phyloP scores from a whole-genome alignment of 1,140 invertebrate species.

The Elymnias hypermnestra region DNA sequence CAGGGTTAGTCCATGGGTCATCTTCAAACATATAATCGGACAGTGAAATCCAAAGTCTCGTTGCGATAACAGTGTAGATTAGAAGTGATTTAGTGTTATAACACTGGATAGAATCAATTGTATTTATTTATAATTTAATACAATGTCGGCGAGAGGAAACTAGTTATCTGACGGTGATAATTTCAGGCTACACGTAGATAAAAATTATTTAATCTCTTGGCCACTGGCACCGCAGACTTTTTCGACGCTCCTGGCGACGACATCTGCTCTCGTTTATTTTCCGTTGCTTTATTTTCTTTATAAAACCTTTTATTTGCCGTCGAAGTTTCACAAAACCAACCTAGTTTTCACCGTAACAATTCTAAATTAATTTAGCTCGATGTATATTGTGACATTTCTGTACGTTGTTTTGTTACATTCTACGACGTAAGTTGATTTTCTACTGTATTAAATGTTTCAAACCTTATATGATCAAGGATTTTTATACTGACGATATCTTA shows the following conservation, averaged over 20 bases:
- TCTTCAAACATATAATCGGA: too few relatives aligned
- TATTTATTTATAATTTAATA: too few relatives aligned
- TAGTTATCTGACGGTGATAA: slow-evolving; percentile 1
- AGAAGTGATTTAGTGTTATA: too few relatives aligned
- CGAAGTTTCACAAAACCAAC: slow-evolving; percentile 24
- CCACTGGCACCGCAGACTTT: slow-evolving; percentile 30
- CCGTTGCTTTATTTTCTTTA: slow-evolving; percentile 44
- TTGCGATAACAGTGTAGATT: too few relatives aligned
- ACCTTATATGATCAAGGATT: too few relatives aligned
- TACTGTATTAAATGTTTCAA: too few relatives aligned
- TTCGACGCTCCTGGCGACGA: slow-evolving; percentile 28
- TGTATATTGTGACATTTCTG: slow-evolving; percentile 13
- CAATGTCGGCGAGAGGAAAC: too few relatives aligned
- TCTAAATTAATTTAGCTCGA: slow-evolving; percentile 24
- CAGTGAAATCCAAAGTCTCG: too few relatives aligned
- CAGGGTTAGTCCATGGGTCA: too few relatives aligned
- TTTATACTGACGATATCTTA: too few relatives aligned
- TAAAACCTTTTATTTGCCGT: slow-evolving; percentile 37
- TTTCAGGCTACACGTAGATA: slow-evolving; percentile 1
- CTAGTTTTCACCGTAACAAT: slow-evolving; percentile 19
- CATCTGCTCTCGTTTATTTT: slow-evolving; percentile 41
- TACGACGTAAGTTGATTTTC: too few relatives aligned
- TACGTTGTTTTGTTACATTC: not conserved
- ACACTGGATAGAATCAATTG: too few relatives aligned
- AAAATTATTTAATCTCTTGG: slow-evolving; percentile 17